Evolutionary conservation across 2,113 vertebrate genomes (phyloP).

Genomic region (Lampris megalopsis): DNA sequence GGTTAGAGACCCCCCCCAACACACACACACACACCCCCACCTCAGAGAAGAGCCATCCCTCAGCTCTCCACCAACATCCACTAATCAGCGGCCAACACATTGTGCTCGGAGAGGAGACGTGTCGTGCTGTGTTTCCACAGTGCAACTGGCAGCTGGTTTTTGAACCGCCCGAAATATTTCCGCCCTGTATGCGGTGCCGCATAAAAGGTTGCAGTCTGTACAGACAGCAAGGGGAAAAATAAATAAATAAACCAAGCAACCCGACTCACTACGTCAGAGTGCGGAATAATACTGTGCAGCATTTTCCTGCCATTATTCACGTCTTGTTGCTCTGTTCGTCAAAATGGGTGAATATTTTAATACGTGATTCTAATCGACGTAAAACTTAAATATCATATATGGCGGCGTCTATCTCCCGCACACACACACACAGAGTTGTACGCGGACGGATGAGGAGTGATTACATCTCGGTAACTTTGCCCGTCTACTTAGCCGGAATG

Average conservation of each 20-base stretch:
- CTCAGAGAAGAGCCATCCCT: constrained; percentile 20
- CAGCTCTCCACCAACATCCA: constrained; percentile 43
- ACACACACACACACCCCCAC: constrained; percentile 21
- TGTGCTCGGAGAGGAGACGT: constrained; percentile 11
- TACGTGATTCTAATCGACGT: too few relatives aligned
- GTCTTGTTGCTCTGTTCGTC: too few relatives aligned
- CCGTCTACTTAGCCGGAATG: constrained; percentile 19
- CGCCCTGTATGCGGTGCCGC: too few relatives aligned
- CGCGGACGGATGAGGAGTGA: not conserved
- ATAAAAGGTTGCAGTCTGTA: not conserved
- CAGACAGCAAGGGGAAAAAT: not conserved
- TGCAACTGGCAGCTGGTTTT: constrained; percentile 14
- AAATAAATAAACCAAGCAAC: too few relatives aligned
- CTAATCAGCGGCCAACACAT: constrained; percentile 53
- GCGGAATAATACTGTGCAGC: too few relatives aligned
- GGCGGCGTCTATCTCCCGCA: too few relatives aligned
- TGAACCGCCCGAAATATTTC: too few relatives aligned
- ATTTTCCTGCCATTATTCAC: too few relatives aligned
- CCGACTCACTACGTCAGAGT: too few relatives aligned
- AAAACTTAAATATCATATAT: too few relatives aligned
- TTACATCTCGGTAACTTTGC: not conserved
- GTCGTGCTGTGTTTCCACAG: not conserved
- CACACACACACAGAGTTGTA: not conserved
- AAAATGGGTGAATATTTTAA: too few relatives aligned
- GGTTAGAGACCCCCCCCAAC: constrained; percentile 37